Conservation (phyloP, 2,797 vertebrate species). For the Octomys mimax region DNA sequence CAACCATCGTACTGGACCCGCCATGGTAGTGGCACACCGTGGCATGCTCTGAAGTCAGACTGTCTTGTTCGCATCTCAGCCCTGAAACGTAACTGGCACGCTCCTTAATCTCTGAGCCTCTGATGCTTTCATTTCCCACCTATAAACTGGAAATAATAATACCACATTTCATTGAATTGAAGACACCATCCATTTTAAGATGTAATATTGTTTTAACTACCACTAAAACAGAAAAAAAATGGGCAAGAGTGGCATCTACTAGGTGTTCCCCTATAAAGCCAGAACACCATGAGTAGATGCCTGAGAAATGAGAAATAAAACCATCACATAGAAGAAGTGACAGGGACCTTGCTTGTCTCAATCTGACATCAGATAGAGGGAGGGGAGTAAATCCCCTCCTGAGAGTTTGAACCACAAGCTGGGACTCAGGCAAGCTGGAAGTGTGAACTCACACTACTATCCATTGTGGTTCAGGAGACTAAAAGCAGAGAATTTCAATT, state of each 20-base stretch:
- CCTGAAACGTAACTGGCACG: neutral
- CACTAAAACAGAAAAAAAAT: neutral
- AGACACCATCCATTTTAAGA: neutral
- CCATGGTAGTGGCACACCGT: accelerated
- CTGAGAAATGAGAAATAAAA: neutral
- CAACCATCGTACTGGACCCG: neutral
- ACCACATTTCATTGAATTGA: neutral
- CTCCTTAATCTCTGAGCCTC: neutral
- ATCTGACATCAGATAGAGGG: neutral
- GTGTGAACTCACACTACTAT: neutral
- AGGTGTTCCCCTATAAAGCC: neutral
- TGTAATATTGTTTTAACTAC: neutral
- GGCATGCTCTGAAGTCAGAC: neutral
- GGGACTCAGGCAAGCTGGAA: neutral
- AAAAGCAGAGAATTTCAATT: neutral
- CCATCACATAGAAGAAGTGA: too few relatives aligned
- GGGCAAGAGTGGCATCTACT: neutral
- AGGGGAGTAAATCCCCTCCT: neutral
- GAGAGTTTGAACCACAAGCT: neutral
- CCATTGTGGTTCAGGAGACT: neutral
- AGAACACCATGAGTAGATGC: neutral
- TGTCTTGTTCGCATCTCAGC: neutral
- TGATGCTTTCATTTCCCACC: neutral
- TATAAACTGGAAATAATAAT: neutral
- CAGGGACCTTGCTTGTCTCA: neutral